A percentile compares a stretch with the other conserved stretches of the same genome.
Evolutionary conservation across 2,888 invertebrate species (phyloP).

Genomic region (Lasioglossum lativentre): DNA sequence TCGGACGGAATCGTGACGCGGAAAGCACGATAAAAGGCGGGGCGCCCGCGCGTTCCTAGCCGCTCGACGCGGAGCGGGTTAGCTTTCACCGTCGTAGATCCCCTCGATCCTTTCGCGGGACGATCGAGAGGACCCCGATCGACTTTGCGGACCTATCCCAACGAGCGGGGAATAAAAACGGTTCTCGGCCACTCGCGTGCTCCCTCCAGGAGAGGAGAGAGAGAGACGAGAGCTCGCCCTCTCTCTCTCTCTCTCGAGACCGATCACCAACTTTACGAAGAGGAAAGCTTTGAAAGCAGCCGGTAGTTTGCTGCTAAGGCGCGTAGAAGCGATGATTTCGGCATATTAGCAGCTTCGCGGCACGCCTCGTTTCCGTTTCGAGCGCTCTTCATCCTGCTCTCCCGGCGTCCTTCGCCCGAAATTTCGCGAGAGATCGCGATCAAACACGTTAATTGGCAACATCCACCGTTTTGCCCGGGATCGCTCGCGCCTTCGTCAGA

Average conservation of each 20-base stretch:
- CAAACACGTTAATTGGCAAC: background rate
- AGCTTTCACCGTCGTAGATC: background rate
- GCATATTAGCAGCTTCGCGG: conserved; percentile 34
- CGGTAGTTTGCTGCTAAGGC: background rate
- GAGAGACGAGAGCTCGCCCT: background rate
- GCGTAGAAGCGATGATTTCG: background rate
- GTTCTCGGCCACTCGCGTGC: background rate
- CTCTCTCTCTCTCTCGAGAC: background rate
- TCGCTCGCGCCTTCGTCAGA: background rate
- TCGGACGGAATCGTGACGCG: conserved; percentile 15
- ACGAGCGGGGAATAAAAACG: background rate
- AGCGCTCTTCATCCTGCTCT: conserved; percentile 31
- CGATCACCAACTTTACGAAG: background rate
- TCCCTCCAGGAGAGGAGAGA: background rate
- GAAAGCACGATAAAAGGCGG: conserved; percentile 4
- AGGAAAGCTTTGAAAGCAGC: background rate
- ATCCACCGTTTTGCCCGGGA: background rate
- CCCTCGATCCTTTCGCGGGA: background rate
- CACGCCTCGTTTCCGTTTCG: conserved; percentile 25
- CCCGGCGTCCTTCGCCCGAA: conserved; percentile 7
- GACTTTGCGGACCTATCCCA: background rate
- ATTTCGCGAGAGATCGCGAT: background rate
- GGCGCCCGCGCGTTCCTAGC: background rate
- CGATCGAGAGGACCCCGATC: background rate
- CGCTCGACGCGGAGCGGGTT: background rate